Evolutionary conservation across 1,140 invertebrate species (phyloP), one percentile per base, ranked within the genome.

Genomic region (Apocrypta bakeri): DNA sequence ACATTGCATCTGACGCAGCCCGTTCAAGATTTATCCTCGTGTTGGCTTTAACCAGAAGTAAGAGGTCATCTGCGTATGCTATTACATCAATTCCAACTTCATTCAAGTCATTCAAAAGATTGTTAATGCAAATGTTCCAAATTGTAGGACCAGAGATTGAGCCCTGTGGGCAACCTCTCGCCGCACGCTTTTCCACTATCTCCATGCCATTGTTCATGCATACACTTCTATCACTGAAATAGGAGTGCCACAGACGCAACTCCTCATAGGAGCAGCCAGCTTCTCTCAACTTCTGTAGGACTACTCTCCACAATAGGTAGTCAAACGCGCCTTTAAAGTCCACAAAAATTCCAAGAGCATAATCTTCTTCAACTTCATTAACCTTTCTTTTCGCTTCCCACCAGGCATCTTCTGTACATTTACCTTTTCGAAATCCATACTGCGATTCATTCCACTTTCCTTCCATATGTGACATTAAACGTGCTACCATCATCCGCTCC

Each of bases 261-360:
- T 4, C 48, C 63, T 63, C 27, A 69, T 68, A 33, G 84, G 78
- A 14, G 33, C 48, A 17, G 0, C 73, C 48, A 21, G 27, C 48
- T 8, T 56, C 42, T 17, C 24, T 89, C 87, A 0, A 79, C 25
- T 11, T 14, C 21, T 78, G 88, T 31, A 1, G 89, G 84, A 82
- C 86, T 86, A 3, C 84, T 83, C 88, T 63, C 88, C 48, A 90
- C 85, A 87, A 86, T 1, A 85, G 80, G 27, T 85, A 86, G 66
- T 90, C 87, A 66, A 91, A 92, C 6, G 91, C 91, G 0, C 91
- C 91, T 8, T 86, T 87, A 24, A 92, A 91, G 75, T 92, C 91
- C 1, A 92, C 29, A 9, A 88, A 82, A 1, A 89, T 73, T 0
- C 75, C 76, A 31, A 87, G 78, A 0, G 88, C 85, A 61, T 89